Percentiles rank a stretch among this genome's conserved stretches.
phyloP scores from a whole-genome alignment of 2,888 invertebrate species.

The Baccha elongata region DNA sequence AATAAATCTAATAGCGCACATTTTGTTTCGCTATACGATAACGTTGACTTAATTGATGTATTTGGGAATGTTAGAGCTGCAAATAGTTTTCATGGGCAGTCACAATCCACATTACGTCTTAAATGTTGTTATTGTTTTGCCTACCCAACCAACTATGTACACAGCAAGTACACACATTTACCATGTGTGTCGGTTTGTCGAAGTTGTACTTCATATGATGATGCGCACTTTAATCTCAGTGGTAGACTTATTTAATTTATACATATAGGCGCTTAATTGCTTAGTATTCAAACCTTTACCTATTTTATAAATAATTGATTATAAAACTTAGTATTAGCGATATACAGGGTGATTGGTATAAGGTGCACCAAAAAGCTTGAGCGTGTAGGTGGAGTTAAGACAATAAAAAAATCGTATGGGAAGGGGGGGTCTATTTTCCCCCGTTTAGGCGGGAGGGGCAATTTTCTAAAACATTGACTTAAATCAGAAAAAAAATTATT shows the following conservation, averaged over 20 bases:
- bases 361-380: too few relatives aligned
- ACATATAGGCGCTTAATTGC: not conserved
- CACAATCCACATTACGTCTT: not conserved
- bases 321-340: too few relatives aligned
- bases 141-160: not conserved
- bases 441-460: too few relatives aligned
- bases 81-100: constrained; percentile 2
- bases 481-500: too few relatives aligned
- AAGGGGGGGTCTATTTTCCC: too few relatives aligned
- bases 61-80: constrained; percentile 1
- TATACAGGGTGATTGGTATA: too few relatives aligned
- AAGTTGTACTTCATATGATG: not conserved
- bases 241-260: not conserved
- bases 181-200: not conserved
- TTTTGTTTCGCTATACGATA: not conserved
- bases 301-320: too few relatives aligned
- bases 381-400: too few relatives aligned
- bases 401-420: too few relatives aligned
- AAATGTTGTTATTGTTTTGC: constrained; percentile 14
- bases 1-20: not conserved
- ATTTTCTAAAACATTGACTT: too few relatives aligned
- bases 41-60: constrained; percentile 7
- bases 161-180: not conserved
- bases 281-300: too few relatives aligned
- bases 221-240: not conserved